Conservation (phyloP, 2,888 invertebrate species). For the Anodontia alba region DNA sequence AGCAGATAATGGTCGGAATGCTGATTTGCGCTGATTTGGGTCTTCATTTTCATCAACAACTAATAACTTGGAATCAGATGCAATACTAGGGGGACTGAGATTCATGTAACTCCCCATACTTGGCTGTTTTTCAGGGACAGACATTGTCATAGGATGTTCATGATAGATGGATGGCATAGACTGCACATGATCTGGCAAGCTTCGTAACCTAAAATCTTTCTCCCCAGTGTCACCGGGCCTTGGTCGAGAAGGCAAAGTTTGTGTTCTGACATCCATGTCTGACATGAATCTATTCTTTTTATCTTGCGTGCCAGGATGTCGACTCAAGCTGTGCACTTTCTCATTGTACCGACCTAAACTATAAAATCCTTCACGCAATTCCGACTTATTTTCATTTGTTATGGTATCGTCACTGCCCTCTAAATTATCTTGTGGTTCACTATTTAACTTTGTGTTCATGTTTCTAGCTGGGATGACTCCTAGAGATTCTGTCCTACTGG, state of each 20-base stretch:
- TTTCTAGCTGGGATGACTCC: not conserved
- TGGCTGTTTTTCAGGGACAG: conserved; percentile 28
- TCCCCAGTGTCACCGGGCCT: conserved; percentile 54
- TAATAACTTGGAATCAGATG: conserved; percentile 16
- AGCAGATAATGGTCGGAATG: conserved; percentile 65
- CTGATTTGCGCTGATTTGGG: conserved; percentile 63
- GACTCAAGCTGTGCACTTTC: conserved; percentile 31
- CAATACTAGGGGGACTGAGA: conserved; percentile 13
- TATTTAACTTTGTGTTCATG: not conserved
- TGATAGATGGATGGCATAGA: conserved; percentile 61
- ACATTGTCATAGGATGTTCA: conserved; percentile 41
- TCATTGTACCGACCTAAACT: conserved; percentile 56
- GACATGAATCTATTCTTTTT: conserved; percentile 48
- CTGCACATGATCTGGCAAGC: conserved; percentile 59
- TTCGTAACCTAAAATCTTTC: conserved; percentile 57
- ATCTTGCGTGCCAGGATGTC: conserved; percentile 15
- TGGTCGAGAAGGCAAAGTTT: conserved; percentile 52
- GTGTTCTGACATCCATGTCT: conserved; percentile 52
- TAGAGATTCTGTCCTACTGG: not conserved
- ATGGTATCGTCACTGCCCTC: conserved; percentile 55
- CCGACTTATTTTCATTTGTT: conserved; percentile 58
- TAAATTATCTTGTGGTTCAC: not conserved
- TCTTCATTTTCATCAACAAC: conserved; percentile 43
- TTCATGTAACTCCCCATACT: conserved; percentile 48
- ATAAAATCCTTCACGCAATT: conserved; percentile 41